Base-by-base conservation (phyloP, 1,140 invertebrate species). In the Pseudomyrmex flavicornis region DNA sequence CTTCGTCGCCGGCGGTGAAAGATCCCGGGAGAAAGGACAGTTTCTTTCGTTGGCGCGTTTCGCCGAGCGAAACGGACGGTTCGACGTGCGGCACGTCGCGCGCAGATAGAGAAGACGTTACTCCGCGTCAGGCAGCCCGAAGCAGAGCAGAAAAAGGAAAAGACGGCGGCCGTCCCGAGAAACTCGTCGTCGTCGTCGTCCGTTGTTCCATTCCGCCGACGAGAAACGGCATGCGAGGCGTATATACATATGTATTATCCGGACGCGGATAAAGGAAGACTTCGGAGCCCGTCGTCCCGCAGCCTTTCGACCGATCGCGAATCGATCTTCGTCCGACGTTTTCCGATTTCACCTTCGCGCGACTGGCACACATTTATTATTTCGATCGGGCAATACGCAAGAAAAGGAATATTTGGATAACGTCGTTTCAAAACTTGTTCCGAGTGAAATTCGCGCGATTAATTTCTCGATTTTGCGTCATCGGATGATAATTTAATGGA, bases 1-100 rank as follows among this genome's bases (percentile, higher is more conserved):
- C 73, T 65, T 48, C 48, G 10, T 13, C 22, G 15, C 12, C 46
- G 65, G 44, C 63, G 76, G 48, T 69, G 35, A 59, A 56, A 56
- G 52, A 17, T 79, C 52, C 20, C 52, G 46, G 61, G 54, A 66
- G 72, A 77, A 72, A 84, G 73, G 70, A 75, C 72, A 54, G 73
- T 76, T 86, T 83, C 70, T 74, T 35, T 59, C 59, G 84, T 50
- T 10, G 79, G 79, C 61, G 44, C 65, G 84, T 87, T 83, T 66
- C 84, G 59, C 69, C 72, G 59, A 86, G 82, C 59, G 65, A 66
- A 56, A 15, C 59, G 79, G 79, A 82, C 79, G 79, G 22, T 79
- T 79, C 66, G 66, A 79, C 76, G 56, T 82, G 35, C 35, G 79
- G n/a, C 79, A 56, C 48, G 50, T 82, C 70, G 68, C 50, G 74